Evolutionary conservation across 2,888 invertebrate genomes (phyloP).

Genomic region (Pelosia muscerda): DNA sequence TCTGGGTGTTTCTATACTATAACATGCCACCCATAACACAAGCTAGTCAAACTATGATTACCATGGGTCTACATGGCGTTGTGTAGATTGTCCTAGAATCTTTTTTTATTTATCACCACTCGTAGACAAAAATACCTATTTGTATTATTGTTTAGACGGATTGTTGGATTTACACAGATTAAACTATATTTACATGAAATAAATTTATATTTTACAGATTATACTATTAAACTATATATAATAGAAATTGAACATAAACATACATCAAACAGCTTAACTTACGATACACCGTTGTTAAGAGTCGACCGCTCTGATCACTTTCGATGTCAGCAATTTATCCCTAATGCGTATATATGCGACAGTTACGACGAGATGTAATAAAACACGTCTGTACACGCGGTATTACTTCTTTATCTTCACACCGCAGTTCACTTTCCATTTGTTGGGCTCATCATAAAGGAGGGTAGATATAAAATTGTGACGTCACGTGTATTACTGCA

Average conservation of each 20-base stretch:
- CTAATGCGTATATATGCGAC: slow-evolving; percentile 31
- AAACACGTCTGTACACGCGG: slow-evolving; percentile 54
- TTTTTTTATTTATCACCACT: no score
- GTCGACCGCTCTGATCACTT: background rate
- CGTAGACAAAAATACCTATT: no score
- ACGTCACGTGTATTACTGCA: slow-evolving; percentile 38
- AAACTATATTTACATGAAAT: no score
- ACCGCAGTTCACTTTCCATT: slow-evolving; percentile 74
- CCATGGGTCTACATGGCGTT: no score
- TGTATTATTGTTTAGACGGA: no score
- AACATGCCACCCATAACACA: no score
- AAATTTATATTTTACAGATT: no score
- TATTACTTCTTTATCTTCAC: slow-evolving; percentile 81
- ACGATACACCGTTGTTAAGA: background rate
- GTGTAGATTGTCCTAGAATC: no score
- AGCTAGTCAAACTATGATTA: no score
- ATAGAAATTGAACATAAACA: background rate
- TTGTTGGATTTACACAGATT: no score
- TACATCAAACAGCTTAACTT: background rate
- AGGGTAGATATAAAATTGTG: slow-evolving; percentile 46
- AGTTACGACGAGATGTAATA: slow-evolving; percentile 41
- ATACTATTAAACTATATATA: background rate
- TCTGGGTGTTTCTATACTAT: no score
- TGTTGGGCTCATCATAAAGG: slow-evolving; percentile 74
- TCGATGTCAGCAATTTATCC: slow-evolving; percentile 17